These are phyloP conservation scores for Catagonus wagneri DNA, from an alignment of 2,113 vertebrate genomes.

Conservation along the genomic window DNA sequence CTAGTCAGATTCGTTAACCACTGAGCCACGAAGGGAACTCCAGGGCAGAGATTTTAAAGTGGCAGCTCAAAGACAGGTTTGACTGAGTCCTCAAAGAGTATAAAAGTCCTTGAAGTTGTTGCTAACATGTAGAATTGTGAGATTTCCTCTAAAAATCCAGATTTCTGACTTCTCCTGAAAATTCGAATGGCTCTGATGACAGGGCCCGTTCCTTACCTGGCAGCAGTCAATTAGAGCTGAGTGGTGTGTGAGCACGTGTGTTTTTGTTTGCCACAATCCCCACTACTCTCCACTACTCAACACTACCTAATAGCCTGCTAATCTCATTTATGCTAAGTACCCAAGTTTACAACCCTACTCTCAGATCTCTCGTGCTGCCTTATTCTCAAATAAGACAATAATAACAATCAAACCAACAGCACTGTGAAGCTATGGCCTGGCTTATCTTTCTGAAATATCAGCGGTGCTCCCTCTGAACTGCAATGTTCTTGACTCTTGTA, in stretches of 20 bases:
- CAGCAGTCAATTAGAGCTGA: not conserved
- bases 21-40: no score
- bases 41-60: not conserved
- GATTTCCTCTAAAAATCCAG: not conserved
- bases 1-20: no score
- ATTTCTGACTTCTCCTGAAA: constrained; percentile 19
- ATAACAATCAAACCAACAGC: not conserved
- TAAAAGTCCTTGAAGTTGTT: not conserved
- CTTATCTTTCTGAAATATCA: not conserved
- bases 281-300: not conserved
- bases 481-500: not conserved
- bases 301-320: not conserved
- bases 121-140: not conserved
- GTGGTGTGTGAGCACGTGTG: not conserved
- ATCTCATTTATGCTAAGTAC: not conserved
- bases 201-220: not conserved
- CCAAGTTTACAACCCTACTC: not conserved
- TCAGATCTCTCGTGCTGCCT: not conserved
- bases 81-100: not conserved
- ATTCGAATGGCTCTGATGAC: not conserved
- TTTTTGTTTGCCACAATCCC: not conserved
- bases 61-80: not conserved
- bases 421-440: not conserved
- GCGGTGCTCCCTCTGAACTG: not conserved
- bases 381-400: not conserved